Base-by-base conservation (phyloP, 2,888 invertebrate genomes). In the Agelastica alni region DNA sequence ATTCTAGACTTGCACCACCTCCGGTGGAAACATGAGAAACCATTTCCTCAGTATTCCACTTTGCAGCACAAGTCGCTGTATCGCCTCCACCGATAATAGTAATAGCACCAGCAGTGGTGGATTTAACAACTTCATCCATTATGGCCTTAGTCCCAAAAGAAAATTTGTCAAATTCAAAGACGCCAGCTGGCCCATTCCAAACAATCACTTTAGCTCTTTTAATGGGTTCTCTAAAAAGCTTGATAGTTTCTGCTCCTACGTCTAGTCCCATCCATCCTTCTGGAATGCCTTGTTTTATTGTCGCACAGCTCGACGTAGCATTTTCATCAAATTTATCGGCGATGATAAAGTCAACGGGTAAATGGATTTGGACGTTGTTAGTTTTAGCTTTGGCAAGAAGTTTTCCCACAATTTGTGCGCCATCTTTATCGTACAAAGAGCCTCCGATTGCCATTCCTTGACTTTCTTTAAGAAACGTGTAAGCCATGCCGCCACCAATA, bases 401-500 rank as follows among this genome's bases (percentile, higher is more conserved):
- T 47, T 91, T 89, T 30, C 82, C 78, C 0, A 99, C 94, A 66
- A 98, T 98, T 78, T 96, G 93, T 0, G 98, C 87, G 3, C 99
- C 99, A 67, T 97, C 96, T 64, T 89, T 91, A 74, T 99, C 99
- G 76, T 86, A 99, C 58, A 99, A 79, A 0, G 97, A 98, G 64
- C 84, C 86, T 2, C 98, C 99, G 75, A 99, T 99, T 89, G 91
- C 84, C 93, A 98, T 96, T 58, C 87, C 87, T 69, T 94, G 85
- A 0, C 87, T 78, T 56, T 92, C 91, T 78, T 98, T 99, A 4
- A 98, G 83, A 81, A 99, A 99, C 47, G 99, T 99, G 75, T 93
- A 99, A 1, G 97, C 96, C 99, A 99, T 99, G 56, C 98, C 99
- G 52, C 99, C 99, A 20, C 96, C 97, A 73, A 99, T 97, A 68